Evolutionary conservation across 2,113 vertebrate genomes (phyloP), one percentile per base, ranked within the genome.

Genomic region (Bolborhynchus lineola): DNA sequence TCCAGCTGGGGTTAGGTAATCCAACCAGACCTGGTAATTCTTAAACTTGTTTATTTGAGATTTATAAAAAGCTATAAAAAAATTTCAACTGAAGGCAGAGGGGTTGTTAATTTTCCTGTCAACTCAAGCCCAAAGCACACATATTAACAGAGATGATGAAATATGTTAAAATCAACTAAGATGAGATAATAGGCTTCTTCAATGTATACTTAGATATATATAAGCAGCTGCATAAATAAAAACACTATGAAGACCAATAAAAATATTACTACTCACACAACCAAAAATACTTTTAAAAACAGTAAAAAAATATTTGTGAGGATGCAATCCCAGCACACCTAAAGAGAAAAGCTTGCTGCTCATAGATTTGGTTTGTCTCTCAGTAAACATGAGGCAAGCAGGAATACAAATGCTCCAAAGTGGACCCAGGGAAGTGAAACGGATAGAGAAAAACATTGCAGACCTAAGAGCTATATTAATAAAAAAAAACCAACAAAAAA

Each of bases 61-160:
- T 15, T 39, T 42, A 75, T 13, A 65, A 24, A 42, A n/a, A 70
- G 19, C 26, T 14, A 35, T 59, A 24, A 15, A 35, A 55, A 72
- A 74, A 35, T 10, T 23, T n/a, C 12, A 29, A 11, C 2, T 33
- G 2, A 2, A 13, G 5, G 17, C 5, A 46, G 25, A 53, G 4
- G 9, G 9, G 13, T 50, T 33, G 13, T n/a, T 82, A 42, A 42
- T 60, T 77, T 82, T 55, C 41, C 20, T 70, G 78, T 78, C 37
- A 72, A 23, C 24, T 19, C 59, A 24, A 92, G 60, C 7, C 42
- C 26, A 76, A 75, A 25, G 13, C 31, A 57, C 0, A 0, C 46
- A 59, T 20, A 71, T 18, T 13, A 78, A 10, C 5, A 31, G 17
- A 42, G 26, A 60, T 12, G 11, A 70, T 29, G 37, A 64, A 39